Conservation (phyloP, 1,140 invertebrate genomes). For the Drosophila orosa region DNA sequence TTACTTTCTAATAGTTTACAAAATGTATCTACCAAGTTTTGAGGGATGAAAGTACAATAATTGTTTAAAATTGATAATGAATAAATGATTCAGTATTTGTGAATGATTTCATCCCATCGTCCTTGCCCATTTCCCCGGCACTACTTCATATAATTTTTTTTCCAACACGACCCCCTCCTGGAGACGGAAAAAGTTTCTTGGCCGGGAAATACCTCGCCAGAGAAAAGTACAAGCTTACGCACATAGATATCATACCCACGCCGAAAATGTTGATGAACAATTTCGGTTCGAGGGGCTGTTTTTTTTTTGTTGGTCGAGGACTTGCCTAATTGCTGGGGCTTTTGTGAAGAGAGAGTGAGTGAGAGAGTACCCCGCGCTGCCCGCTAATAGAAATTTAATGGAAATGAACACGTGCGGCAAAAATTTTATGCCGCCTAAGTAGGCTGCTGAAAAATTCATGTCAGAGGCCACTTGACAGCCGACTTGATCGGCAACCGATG, state of each 20-base stretch:
- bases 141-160: constrained; percentile 49
- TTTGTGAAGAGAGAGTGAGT: not conserved
- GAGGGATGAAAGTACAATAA: not conserved
- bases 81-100: constrained; percentile 1
- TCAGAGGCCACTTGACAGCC: constrained; percentile 49
- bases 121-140: constrained; percentile 17
- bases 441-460: constrained; percentile 53
- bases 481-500: constrained; percentile 59
- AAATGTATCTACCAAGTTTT: not conserved
- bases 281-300: constrained; percentile 25
- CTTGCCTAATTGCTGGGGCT: constrained; percentile 63
- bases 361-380: constrained; percentile 5
- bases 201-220: constrained; percentile 52
- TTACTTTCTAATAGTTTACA: not conserved
- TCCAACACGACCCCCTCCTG: not conserved
- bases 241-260: constrained; percentile 17
- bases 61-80: too few relatives aligned
- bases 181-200: constrained; percentile 44
- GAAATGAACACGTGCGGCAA: constrained; percentile 64
- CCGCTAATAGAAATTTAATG: constrained; percentile 76
- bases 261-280: constrained; percentile 41
- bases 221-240: constrained; percentile 48
- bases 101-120: constrained; percentile 34
- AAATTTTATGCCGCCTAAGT: constrained; percentile 51
- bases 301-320: constrained; percentile 5